These are phyloP conservation scores for Cryptoleucopteryx plumbea DNA, from an alignment of 2,113 vertebrate genomes.

Conservation along the genomic window DNA sequence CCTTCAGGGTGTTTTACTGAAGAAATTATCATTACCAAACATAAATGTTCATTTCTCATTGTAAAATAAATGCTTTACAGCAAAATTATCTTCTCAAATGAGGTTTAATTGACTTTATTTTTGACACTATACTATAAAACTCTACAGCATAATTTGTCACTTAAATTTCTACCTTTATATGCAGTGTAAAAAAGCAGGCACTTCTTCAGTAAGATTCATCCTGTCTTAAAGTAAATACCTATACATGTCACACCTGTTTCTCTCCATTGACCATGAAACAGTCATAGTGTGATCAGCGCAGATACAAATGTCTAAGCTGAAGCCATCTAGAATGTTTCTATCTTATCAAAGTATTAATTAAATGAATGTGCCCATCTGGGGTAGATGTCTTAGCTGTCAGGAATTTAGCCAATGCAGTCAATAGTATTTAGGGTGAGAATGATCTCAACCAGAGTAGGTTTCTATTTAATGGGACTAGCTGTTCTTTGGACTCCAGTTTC, in stretches of 20 bases:
- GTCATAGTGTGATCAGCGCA: not conserved
- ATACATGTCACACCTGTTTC: not conserved
- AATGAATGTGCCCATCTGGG: not conserved
- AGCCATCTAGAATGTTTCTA: not conserved
- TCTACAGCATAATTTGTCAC: not conserved
- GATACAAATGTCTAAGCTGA: not conserved
- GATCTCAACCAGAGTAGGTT: not conserved
- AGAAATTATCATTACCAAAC: not conserved
- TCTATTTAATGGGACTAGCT: not conserved
- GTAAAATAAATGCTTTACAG: not conserved
- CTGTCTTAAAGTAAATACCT: not conserved
- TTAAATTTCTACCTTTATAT: not conserved
- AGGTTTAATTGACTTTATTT: not conserved
- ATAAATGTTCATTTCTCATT: not conserved
- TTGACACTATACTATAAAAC: not conserved
- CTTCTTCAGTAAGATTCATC: not conserved
- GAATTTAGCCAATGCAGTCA: not conserved
- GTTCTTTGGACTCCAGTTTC: not conserved
- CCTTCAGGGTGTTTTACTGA: not conserved
- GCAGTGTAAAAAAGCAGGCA: not conserved
- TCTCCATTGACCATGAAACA: not conserved
- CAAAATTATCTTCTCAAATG: not conserved
- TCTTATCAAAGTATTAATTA: not conserved
- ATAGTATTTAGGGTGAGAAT: not conserved
- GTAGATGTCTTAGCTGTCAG: not conserved